Percentiles rank a stretch among this genome's conserved stretches.
These are phyloP conservation scores for Actinemys pallida DNA, from an alignment of 2,113 vertebrate genomes.

Conservation along the genomic window DNA sequence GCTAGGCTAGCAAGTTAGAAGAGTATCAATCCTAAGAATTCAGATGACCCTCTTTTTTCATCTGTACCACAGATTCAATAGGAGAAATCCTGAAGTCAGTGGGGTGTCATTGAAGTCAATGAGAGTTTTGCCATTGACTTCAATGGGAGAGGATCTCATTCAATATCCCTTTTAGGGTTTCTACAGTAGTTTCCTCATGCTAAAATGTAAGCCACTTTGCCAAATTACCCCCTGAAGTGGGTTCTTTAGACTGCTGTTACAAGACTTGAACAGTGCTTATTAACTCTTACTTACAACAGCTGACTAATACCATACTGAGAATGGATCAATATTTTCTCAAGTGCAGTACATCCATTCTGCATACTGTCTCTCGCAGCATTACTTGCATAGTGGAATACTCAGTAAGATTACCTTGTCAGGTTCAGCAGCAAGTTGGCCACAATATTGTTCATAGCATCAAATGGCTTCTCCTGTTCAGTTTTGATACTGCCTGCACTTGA, in stretches of 20 bases:
- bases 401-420: constrained; percentile 89
- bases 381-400: background rate
- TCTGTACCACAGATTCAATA: background rate
- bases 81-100: background rate
- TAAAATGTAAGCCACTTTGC: background rate
- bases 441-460: constrained; percentile 97
- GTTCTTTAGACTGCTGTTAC: background rate
- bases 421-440: constrained; percentile 94
- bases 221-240: background rate
- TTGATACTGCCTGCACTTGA: constrained; percentile 80
- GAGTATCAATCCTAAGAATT: background rate
- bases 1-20: background rate
- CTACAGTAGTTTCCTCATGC: background rate
- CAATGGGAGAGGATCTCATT: background rate
- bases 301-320: background rate
- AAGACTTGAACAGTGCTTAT: background rate
- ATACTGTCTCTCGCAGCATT: background rate
- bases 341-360: background rate
- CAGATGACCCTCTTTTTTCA: background rate
- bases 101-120: background rate
- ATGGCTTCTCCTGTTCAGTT: constrained; percentile 84
- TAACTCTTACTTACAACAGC: background rate
- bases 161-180: background rate
- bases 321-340: background rate
- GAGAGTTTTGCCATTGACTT: background rate